Conservation (phyloP, 2,888 invertebrate genomes). For the Seira musarum region DNA sequence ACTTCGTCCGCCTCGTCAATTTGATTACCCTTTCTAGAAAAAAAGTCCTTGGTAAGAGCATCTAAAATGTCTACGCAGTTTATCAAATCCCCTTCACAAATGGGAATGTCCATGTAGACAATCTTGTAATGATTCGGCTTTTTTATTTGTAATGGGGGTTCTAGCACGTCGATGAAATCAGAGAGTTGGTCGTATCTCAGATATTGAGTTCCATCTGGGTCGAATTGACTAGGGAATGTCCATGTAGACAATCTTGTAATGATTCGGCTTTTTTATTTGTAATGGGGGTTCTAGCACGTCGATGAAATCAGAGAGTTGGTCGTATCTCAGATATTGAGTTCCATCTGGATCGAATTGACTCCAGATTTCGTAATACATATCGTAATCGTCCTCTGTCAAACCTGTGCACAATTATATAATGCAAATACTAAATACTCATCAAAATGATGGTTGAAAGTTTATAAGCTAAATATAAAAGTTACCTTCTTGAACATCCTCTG, state of each 20-base stretch:
- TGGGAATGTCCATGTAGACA: slow-evolving; percentile 98
- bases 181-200: slow-evolving; percentile 95
- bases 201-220: slow-evolving; percentile 98
- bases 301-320: slow-evolving; percentile 94
- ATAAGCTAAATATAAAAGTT: no score
- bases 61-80: slow-evolving; percentile 99
- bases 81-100: slow-evolving; percentile 87
- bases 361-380: slow-evolving; percentile 94
- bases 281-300: slow-evolving; percentile 97
- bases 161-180: slow-evolving; percentile 95
- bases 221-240: slow-evolving; percentile 99
- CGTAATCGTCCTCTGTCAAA: slow-evolving; percentile 92
- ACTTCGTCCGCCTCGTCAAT: slow-evolving; percentile 94
- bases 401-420: no score
- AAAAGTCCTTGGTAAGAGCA: slow-evolving; percentile 98
- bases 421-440: no score
- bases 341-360: slow-evolving; percentile 99
- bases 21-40: slow-evolving; percentile 85
- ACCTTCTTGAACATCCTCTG: slow-evolving; percentile 98
- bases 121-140: slow-evolving; percentile 97
- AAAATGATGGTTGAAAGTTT: no score
- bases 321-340: slow-evolving; percentile 96
- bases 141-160: slow-evolving; percentile 97
- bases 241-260: slow-evolving; percentile 99
- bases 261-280: slow-evolving; percentile 94